Conservation (phyloP, 2,888 invertebrate genomes). For the Zele albiditarsus region DNA sequence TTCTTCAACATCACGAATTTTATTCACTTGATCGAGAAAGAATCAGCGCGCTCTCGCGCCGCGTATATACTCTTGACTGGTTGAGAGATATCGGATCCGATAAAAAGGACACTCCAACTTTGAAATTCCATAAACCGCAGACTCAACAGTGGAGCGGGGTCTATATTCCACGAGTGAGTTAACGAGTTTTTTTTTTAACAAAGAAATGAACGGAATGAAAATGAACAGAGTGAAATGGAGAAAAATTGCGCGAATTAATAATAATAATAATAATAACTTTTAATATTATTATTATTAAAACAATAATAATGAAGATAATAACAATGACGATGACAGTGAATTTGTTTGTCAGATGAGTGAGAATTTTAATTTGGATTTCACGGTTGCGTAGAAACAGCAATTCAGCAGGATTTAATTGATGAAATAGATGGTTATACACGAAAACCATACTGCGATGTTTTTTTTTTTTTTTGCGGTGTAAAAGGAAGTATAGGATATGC, state of each 20-base stretch:
- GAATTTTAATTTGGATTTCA: constrained; percentile 39
- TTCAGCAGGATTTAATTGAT: constrained; percentile 50
- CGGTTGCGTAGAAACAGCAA: constrained; percentile 39
- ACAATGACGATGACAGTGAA: constrained; percentile 24
- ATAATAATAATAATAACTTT: constrained; percentile 20
- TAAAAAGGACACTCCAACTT: constrained; percentile 29
- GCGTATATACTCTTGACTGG: neutral
- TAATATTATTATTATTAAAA: too few species aligned
- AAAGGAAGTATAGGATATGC: neutral
- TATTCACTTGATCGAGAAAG: constrained; percentile 27
- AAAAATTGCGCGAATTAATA: constrained; percentile 27
- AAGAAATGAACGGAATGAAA: constrained; percentile 18
- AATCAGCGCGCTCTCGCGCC: neutral
- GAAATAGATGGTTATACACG: constrained; percentile 46
- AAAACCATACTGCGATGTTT: neutral
- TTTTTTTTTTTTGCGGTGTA: neutral
- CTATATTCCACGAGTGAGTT: constrained; percentile 22
- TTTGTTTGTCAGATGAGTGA: constrained; percentile 39
- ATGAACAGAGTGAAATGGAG: constrained; percentile 4
- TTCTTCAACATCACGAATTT: constrained; percentile 19
- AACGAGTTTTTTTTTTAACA: constrained; percentile 17
- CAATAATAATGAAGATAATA: constrained; percentile 1
- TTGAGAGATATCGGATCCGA: constrained; percentile 24
- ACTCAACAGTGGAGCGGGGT: neutral
- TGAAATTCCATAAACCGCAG: constrained; percentile 34